These are phyloP conservation scores for Sarcophaga rosellei DNA, from an alignment of 2,888 invertebrate species.

Conservation along the genomic window DNA sequence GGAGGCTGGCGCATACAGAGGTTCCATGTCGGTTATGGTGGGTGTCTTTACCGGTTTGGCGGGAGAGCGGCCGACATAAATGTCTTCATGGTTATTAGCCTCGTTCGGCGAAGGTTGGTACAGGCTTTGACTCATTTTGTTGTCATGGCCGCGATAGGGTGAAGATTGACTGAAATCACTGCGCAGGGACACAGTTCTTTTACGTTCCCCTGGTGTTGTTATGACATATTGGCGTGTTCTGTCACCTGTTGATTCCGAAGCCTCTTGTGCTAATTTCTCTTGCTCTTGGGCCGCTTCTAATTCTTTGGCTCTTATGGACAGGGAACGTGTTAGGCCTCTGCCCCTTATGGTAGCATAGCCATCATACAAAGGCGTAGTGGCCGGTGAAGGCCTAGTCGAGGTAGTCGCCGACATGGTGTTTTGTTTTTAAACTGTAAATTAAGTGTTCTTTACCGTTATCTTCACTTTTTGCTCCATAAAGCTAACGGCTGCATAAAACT, in stretches of 20 bases:
- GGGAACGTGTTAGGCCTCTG: slow-evolving; percentile 81
- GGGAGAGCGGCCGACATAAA: slow-evolving; percentile 71
- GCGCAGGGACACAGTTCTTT: slow-evolving; percentile 77
- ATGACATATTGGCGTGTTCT: slow-evolving; percentile 26
- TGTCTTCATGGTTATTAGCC: slow-evolving; percentile 70
- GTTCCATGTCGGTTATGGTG: slow-evolving; percentile 76
- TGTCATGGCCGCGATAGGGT: slow-evolving; percentile 53
- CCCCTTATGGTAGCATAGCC: slow-evolving; percentile 93
- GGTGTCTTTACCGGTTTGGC: slow-evolving; percentile 78
- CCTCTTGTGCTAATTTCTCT: slow-evolving; percentile 43
- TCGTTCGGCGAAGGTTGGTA: slow-evolving; percentile 53
- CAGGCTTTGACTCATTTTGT: slow-evolving; percentile 61
- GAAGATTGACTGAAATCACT: slow-evolving; percentile 76
- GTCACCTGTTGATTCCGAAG: slow-evolving; percentile 29
- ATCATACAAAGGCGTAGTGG: slow-evolving; percentile 86
- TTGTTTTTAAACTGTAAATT: too few species aligned
- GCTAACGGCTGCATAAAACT: not conserved
- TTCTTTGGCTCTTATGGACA: slow-evolving; percentile 79
- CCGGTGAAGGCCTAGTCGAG: slow-evolving; percentile 73
- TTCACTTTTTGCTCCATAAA: slow-evolving; percentile 39
- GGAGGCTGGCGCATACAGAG: slow-evolving; percentile 74
- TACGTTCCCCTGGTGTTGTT: slow-evolving; percentile 71
- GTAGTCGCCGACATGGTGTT: slow-evolving; percentile 68
- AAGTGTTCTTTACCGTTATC: slow-evolving; percentile 11
- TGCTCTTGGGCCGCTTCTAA: slow-evolving; percentile 74